phyloP scores from a whole-genome alignment of 2,888 invertebrate species.

The Corbicula japonica region DNA sequence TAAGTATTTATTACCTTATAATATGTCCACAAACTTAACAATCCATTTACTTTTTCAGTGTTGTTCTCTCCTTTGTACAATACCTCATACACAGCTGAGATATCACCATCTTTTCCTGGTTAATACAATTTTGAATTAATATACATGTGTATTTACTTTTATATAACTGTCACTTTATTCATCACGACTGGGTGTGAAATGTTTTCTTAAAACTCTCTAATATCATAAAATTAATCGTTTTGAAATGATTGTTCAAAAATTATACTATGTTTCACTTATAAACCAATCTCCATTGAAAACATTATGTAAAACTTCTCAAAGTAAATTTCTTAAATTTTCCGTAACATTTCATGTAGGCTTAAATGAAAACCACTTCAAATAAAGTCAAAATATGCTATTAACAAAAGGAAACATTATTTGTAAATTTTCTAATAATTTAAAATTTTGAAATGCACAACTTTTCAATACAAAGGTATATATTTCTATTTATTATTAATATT shows the following conservation, averaged over 20 bases:
- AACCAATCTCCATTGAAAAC: not conserved
- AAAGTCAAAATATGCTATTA: not conserved
- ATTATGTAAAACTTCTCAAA: not conserved
- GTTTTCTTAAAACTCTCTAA: not conserved
- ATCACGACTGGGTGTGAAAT: not conserved
- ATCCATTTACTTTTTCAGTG: constrained; percentile 25
- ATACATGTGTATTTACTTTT: not conserved
- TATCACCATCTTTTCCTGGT: constrained; percentile 39
- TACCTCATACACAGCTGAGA: constrained; percentile 36
- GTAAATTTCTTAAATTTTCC: not conserved
- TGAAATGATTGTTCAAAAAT: not conserved
- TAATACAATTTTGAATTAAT: not conserved
- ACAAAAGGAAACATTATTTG: not conserved
- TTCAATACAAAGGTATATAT: not conserved
- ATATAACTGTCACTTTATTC: not conserved
- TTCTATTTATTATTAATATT: not conserved
- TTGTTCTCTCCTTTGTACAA: constrained; percentile 35
- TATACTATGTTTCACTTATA: not conserved
- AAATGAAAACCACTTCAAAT: not conserved
- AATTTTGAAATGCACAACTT: not conserved
- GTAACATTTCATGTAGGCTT: not conserved
- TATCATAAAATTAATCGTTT: not conserved
- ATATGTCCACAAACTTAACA: constrained; percentile 6
- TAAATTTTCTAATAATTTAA: not conserved
- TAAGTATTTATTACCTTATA: too few relatives aligned